A percentile compares a stretch with the other conserved stretches of the same genome.
Conservation (phyloP, 2,888 invertebrate species). For the Monoplex corrugatus region DNA sequence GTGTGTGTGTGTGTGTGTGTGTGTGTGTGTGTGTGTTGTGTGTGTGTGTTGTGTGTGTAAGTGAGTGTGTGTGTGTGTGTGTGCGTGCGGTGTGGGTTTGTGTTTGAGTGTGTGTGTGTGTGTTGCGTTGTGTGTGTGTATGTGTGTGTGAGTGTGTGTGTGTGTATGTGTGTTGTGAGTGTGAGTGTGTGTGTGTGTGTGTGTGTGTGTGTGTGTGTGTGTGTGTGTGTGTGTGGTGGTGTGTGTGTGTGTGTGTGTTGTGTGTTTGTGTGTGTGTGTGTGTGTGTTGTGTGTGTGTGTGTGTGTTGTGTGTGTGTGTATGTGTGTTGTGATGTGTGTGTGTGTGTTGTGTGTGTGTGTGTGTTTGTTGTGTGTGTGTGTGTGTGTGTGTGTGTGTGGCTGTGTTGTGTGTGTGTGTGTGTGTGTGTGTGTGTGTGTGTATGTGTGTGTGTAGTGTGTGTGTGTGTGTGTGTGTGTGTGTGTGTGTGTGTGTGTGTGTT, state of each 20-base stretch:
- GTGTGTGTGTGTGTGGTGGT: too few relatives aligned
- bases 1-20: too few relatives aligned
- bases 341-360: conserved; percentile 4
- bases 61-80: background rate
- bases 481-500: background rate
- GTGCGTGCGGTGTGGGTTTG: background rate
- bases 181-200: conserved; percentile 33
- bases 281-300: too few relatives aligned
- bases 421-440: background rate
- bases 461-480: conserved; percentile 10
- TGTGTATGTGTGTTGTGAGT: background rate
- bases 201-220: background rate
- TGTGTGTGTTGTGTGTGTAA: too few relatives aligned
- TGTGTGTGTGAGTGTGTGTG: conserved; percentile 28
- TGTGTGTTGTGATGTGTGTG: conserved; percentile 29
- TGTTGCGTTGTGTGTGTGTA: conserved; percentile 10
- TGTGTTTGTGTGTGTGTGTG: too few relatives aligned
- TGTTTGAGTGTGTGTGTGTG: conserved; percentile 1
- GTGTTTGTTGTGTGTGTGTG: conserved; percentile 21
- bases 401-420: background rate
- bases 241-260: too few relatives aligned
- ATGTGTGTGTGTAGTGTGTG: background rate
- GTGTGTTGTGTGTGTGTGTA: background rate
- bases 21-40: too few relatives aligned
- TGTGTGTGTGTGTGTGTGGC: background rate